Conservation (phyloP, 2,113 vertebrate genomes). For the Dicaeum eximium region DNA sequence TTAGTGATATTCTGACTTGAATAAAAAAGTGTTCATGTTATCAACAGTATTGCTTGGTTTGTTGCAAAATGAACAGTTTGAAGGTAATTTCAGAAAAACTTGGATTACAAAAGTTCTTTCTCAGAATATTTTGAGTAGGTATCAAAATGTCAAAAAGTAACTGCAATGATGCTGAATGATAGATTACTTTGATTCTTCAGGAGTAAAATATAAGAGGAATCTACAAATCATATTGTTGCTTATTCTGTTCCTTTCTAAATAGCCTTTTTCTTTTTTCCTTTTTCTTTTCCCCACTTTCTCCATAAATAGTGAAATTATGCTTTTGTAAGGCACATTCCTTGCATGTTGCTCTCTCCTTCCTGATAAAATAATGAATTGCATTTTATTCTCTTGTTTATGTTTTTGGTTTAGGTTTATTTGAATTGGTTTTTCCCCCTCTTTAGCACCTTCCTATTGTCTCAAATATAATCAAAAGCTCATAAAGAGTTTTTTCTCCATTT, state of each 20-base stretch:
- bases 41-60: neutral
- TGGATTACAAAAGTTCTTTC: neutral
- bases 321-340: neutral
- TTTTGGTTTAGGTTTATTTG: neutral
- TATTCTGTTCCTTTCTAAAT: neutral
- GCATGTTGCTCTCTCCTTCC: neutral
- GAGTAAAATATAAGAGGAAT: neutral
- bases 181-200: neutral
- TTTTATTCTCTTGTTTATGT: neutral
- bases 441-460: neutral
- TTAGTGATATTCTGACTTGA: neutral
- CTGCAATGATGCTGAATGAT: neutral
- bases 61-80: neutral
- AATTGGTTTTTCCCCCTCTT: accelerated
- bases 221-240: neutral
- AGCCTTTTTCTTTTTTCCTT: accelerated
- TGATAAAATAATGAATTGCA: neutral
- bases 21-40: neutral
- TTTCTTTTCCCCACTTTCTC: neutral
- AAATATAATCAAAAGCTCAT: neutral
- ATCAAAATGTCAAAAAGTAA: neutral
- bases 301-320: neutral
- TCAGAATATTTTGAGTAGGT: neutral
- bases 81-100: neutral
- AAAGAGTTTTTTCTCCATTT: neutral